Conservation (phyloP, 2,888 invertebrate genomes). For the Dioctria linearis region DNA sequence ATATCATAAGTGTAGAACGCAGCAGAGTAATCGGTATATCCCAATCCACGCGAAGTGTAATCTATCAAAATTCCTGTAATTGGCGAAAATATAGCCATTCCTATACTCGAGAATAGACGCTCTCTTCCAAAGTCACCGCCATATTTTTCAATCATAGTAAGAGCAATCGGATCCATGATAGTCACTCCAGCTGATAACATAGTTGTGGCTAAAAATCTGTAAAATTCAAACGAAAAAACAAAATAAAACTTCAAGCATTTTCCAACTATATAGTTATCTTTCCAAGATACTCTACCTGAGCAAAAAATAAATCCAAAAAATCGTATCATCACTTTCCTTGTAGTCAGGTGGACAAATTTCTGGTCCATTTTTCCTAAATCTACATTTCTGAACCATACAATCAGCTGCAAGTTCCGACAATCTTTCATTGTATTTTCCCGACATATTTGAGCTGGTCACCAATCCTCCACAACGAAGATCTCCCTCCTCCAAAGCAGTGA, state of each 20-base stretch:
- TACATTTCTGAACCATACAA: constrained; percentile 85
- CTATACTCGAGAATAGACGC: constrained; percentile 84
- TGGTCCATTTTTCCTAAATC: constrained; percentile 82
- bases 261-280: neutral
- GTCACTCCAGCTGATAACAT: constrained; percentile 89
- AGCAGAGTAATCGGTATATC: constrained; percentile 88
- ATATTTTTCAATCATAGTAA: constrained; percentile 88
- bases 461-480: constrained; percentile 84
- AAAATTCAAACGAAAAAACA: neutral
- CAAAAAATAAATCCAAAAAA: constrained; percentile 88
- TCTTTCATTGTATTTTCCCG: constrained; percentile 73
- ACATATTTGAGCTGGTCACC: constrained; percentile 79
- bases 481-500: constrained; percentile 81
- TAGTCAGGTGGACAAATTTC: constrained; percentile 86
- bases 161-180: constrained; percentile 89
- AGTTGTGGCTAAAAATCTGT: constrained; percentile 83
- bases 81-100: constrained; percentile 87
- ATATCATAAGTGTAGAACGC: constrained; percentile 88
- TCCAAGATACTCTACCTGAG: constrained; percentile 68
- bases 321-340: constrained; percentile 82
- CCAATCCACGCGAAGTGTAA: constrained; percentile 73
- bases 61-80: constrained; percentile 86
- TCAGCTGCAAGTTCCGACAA: constrained; percentile 77
- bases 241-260: neutral
- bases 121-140: constrained; percentile 88